Evolutionary conservation across 2,888 invertebrate species (phyloP), one percentile per base, ranked within the genome.

Genomic region (Sabatieria punctata): DNA sequence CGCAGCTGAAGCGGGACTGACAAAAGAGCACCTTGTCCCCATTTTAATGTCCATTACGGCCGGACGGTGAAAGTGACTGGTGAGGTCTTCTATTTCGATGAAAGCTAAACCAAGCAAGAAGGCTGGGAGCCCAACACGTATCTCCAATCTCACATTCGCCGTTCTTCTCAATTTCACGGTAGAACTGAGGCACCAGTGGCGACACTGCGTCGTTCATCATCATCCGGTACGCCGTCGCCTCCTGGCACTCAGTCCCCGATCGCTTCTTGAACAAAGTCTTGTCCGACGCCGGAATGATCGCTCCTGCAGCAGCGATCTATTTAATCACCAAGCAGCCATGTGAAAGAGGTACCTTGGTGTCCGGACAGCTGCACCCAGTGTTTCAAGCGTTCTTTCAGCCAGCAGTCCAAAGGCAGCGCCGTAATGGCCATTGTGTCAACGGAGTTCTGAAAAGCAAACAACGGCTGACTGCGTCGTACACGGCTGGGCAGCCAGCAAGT

Each of bases 41-140:
- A 95, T 83, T 73, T 95, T 95, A 51, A 95, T 81, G 68, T 95
- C 95, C 79, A 95, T 91, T 1, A 95, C 86, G 62, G 82, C 80
- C 0, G 89, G 89, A 69, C 91, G 83, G 60, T 75, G 74, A 69
- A 91, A 93, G 48, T 84, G 83, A 59, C 84, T 80, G 23, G 91
- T 71, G 21, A 95, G 74, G 68, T 95, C 89, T 71, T 93, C 88
- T 52, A 95, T 77, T 69, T 93, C 91, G 60, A 95, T 88, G 69
- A 88, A 95, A 54, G 66, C 72, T 73, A 49, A 47, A 59, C 43
- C 2, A 21, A 15, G 11, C 4, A 21, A 19, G 21, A 6, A 18
- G 15, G 15, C 4, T 40, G 21, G 22, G 2, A 36, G 4, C 15
- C 4, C 4, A 36, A 36, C 4, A 8, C 36, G n/a, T n/a, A n/a